Evolutionary conservation across 2,888 invertebrate species (phyloP).

Genomic region (Tinea trinotella): DNA sequence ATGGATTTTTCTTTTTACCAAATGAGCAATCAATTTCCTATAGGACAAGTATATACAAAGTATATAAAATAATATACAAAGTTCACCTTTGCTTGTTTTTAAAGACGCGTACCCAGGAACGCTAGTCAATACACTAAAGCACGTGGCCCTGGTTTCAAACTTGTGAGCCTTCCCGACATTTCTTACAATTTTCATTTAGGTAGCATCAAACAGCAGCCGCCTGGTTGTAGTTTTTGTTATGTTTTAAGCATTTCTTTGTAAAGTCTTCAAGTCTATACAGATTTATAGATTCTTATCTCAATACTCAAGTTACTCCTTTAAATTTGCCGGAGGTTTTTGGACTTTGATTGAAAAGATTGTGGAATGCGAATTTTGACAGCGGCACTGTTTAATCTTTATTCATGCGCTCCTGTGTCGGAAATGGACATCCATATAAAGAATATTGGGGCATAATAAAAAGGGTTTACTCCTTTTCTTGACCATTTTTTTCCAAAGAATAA

Average conservation of each 20-base stretch:
- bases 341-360: slow-evolving; percentile 2
- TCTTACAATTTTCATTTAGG: not conserved
- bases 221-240: slow-evolving; percentile 1
- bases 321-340: slow-evolving; percentile 2
- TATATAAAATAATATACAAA: too few species aligned
- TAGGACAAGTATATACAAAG: too few species aligned
- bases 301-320: slow-evolving; percentile 16
- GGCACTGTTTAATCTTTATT: slow-evolving; percentile 54
- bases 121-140: too few species aligned
- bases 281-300: slow-evolving; percentile 8
- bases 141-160: too few species aligned
- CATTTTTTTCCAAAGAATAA: too few species aligned
- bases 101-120: too few species aligned
- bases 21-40: too few species aligned
- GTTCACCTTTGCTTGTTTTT: too few species aligned
- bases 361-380: slow-evolving; percentile 48
- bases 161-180: not conserved
- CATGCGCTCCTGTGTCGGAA: slow-evolving; percentile 56
- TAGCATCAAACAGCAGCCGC: not conserved
- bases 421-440: slow-evolving; percentile 51
- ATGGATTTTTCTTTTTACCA: too few species aligned
- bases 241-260: slow-evolving; percentile 5
- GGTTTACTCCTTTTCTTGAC: not conserved
- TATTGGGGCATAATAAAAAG: not conserved
- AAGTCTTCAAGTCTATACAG: not conserved